These are phyloP conservation scores for Incurvaria masculella DNA, from an alignment of 2,888 invertebrate genomes.

Conservation along the genomic window DNA sequence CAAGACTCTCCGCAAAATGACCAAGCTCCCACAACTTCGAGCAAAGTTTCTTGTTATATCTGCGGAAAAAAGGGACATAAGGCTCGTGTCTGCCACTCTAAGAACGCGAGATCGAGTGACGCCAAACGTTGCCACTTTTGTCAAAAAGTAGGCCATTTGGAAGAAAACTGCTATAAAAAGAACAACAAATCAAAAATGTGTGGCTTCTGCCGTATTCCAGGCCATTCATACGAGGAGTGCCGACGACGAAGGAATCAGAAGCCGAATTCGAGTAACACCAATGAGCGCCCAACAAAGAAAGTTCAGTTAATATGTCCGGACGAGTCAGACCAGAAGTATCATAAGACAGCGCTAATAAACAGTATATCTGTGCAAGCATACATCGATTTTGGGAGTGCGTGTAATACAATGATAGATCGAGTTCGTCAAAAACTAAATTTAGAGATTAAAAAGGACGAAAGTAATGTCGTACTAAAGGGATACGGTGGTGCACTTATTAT, in stretches of 20 bases:
- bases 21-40: no score
- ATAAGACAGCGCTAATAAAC: slow-evolving; percentile 9
- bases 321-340: slow-evolving; percentile 6
- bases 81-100: not conserved
- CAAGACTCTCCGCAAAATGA: no score
- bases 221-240: slow-evolving; percentile 8
- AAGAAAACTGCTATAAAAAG: slow-evolving; percentile 8
- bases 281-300: no score
- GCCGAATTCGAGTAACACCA: no score
- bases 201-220: slow-evolving; percentile 5
- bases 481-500: slow-evolving; percentile 9
- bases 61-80: slow-evolving; percentile 11
- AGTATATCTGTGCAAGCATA: slow-evolving; percentile 5
- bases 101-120: not conserved
- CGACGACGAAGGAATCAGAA: not conserved
- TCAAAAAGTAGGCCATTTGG: slow-evolving; percentile 6
- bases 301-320: not conserved
- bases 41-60: no score
- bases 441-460: no score
- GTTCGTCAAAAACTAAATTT: no score
- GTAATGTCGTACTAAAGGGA: slow-evolving; percentile 10
- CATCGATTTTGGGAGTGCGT: slow-evolving; percentile 14
- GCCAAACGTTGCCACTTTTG: not conserved
- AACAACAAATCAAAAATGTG: slow-evolving; percentile 4
- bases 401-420: no score